Conservation (phyloP, 2,113 vertebrate species). For the Mionectes macconnelli region DNA sequence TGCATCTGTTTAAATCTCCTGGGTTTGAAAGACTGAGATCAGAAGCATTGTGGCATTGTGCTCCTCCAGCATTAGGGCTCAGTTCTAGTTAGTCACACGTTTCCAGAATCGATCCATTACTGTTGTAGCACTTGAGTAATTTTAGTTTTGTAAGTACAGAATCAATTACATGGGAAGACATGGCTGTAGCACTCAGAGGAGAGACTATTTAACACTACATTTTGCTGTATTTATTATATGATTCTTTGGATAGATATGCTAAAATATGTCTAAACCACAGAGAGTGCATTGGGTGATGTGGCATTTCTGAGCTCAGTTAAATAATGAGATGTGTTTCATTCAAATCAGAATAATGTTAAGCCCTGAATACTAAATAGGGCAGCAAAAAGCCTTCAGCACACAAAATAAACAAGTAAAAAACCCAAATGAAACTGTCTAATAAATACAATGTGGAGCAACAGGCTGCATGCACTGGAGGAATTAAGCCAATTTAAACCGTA, state of each 20-base stretch:
- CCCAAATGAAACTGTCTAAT: slow-evolving; percentile 55
- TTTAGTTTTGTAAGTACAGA: neutral
- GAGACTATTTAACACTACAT: neutral
- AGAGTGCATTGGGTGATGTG: neutral
- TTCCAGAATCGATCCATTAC: neutral
- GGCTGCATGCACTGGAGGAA: slow-evolving; percentile 52
- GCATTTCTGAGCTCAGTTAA: slow-evolving; percentile 39
- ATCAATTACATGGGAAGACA: neutral
- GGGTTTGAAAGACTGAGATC: neutral
- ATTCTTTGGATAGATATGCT: neutral
- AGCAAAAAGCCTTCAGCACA: slow-evolving; percentile 47
- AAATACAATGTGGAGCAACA: slow-evolving; percentile 50
- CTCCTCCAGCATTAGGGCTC: neutral
- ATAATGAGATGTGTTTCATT: slow-evolving; percentile 41
- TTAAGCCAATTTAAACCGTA: slow-evolving; percentile 58
- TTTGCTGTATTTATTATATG: neutral
- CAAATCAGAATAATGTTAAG: slow-evolving; percentile 33
- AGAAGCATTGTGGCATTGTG: neutral
- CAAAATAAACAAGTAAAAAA: slow-evolving; percentile 51
- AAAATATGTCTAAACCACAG: slow-evolving; percentile 16
- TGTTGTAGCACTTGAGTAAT: neutral
- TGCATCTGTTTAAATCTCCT: neutral
- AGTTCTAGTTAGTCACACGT: neutral
- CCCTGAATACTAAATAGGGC: slow-evolving; percentile 46
- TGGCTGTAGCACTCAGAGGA: neutral